Base-by-base conservation (phyloP, 2,797 vertebrate genomes). In the Epinephelus awoara region DNA sequence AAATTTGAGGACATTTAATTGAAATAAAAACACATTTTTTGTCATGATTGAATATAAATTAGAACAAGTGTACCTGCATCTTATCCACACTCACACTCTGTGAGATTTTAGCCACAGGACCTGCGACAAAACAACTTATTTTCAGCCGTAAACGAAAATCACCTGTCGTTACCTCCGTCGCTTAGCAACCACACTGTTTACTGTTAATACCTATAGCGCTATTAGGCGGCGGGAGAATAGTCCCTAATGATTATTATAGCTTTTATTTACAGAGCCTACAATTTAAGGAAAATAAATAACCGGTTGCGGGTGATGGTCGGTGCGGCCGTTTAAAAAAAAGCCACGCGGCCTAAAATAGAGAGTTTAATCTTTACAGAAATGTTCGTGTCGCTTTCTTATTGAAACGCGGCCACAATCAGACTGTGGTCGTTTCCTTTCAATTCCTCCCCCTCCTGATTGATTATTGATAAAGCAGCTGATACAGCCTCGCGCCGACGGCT, bases 391-490 rank as follows among this genome's bases (percentile, higher is more conserved):
- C 46, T 80, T 83, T 88, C 61, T 85, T 82, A 84, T 88, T 83
- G 86, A 77, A 76, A 47, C 42, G 29, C 69, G 76, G 73, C 64
- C 84, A 73, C 87, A 80, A 79, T 81, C 70, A 77, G 49, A 52
- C 47, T 74, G 57, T 83, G n/a, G 47, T 56, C 44, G 64, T 84
- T 87, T 82, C 68, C 83, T 88, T 88, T 88, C 82, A 90, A 21
- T 81, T 40, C 38, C 9, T 21, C 83, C 2, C 62, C 34, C 34
- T 34, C 34, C 67, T 84, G 88, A 92, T 84, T 80, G 91, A 91
- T 88, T 91, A 94, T 88, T 92, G 94, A 95, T 93, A 83, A 88
- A 79, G 56, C 79, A 66, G 82, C 81, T 78, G 94, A 94, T 91
- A 42, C 18, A 92, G 65, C 54, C 85, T 47, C 72, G 71, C 84